Evolutionary conservation across 1,140 invertebrate genomes (phyloP).

Genomic region (Phocides pigmalion): DNA sequence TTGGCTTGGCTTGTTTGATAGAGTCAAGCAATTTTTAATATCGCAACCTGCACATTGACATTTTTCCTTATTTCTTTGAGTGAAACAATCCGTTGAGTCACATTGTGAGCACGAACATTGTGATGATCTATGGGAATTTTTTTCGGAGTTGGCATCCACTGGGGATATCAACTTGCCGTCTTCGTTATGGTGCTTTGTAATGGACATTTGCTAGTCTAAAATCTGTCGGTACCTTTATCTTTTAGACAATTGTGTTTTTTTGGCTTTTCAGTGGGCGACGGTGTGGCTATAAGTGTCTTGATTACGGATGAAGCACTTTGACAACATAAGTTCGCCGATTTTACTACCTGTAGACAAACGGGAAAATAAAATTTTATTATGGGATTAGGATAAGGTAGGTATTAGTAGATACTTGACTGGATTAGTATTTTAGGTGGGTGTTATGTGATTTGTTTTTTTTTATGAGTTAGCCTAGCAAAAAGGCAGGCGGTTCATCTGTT

Average conservation of each 20-base stretch:
- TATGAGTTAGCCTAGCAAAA: too few species aligned
- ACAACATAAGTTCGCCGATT: constrained; percentile 8
- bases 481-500: too few species aligned
- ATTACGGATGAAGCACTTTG: constrained; percentile 5
- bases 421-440: too few species aligned
- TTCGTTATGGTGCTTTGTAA: constrained; percentile 3
- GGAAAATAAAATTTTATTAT: not conserved
- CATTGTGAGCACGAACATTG: constrained; percentile 54
- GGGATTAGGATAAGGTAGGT: not conserved
- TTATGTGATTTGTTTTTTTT: too few species aligned
- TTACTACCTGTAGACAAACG: constrained; percentile 9
- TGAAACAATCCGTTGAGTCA: constrained; percentile 46
- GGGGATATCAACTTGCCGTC: constrained; percentile 4
- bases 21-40: constrained; percentile 31
- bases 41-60: constrained; percentile 43
- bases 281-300: not conserved
- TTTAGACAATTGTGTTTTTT: constrained; percentile 24
- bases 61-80: constrained; percentile 32
- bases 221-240: not conserved
- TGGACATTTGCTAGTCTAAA: constrained; percentile 14
- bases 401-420: too few species aligned
- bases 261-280: not conserved
- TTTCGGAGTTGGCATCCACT: constrained; percentile 1
- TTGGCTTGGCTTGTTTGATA: not conserved
- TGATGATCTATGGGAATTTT: constrained; percentile 14